Evolutionary conservation across 2,113 vertebrate genomes (phyloP).

Genomic region (Nymphicus hollandicus): DNA sequence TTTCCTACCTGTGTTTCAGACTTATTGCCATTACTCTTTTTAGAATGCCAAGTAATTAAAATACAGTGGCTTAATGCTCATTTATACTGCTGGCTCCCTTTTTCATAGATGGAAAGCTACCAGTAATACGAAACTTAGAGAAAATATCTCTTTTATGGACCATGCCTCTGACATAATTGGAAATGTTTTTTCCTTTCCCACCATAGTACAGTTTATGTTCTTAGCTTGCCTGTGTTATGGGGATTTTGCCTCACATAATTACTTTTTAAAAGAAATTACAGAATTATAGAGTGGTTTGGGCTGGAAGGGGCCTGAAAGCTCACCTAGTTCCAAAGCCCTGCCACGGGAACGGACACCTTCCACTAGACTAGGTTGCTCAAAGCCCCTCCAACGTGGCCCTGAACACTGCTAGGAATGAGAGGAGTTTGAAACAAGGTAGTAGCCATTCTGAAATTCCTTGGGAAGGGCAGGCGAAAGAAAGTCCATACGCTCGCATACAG

Average conservation of each 20-base stretch:
- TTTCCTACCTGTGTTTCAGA: neutral
- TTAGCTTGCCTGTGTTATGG: neutral
- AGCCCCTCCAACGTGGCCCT: too few relatives aligned
- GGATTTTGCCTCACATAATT: neutral
- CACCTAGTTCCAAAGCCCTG: neutral
- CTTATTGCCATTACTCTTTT: neutral
- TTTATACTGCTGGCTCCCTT: neutral
- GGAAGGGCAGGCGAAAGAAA: neutral
- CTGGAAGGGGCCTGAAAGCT: neutral
- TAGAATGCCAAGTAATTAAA: neutral
- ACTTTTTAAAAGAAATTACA: neutral
- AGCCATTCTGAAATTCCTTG: neutral
- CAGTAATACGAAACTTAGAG: neutral
- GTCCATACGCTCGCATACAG: accelerated
- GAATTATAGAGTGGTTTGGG: neutral
- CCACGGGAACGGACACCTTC: too few relatives aligned
- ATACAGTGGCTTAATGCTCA: neutral
- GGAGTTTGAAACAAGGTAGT: neutral
- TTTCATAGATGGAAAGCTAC: neutral
- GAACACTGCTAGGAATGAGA: neutral
- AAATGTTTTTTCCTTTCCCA: neutral
- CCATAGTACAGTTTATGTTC: neutral
- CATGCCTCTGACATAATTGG: neutral
- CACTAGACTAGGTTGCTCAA: too few relatives aligned
- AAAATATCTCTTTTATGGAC: neutral